Base-by-base conservation (phyloP, 2,113 vertebrate species). In the Vulpes lagopus region DNA sequence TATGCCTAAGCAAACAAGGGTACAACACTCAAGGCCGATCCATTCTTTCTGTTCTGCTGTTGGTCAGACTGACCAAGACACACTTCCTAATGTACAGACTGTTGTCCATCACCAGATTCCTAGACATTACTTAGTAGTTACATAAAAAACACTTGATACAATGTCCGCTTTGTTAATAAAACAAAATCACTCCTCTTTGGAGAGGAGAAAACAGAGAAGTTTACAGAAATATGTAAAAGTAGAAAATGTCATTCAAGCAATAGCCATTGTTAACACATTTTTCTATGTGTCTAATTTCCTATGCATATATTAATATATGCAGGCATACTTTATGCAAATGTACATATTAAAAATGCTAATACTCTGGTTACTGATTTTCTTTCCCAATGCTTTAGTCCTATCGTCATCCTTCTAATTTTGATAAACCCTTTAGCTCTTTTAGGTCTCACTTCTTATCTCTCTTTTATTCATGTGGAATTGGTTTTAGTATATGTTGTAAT, bases 1-100 rank as follows among this genome's bases (percentile, higher is more conserved):
- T 51, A 73, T 6, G 11, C 10, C 30, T n/a, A 27, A 38, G 53
- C 19, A 3, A 49, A 32, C 8, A 30, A 0, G 11, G 22, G 3
- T 1, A 4, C 11, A 8, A 83, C 23, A 25, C 1, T 10, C 57
- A 10, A 30, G 43, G 22, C 57, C 60, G 16, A 1, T 19, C 53
- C 60, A 2, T 2, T 84, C 65, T 19, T 59, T 32, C 67, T 32
- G 1, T 60, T 49, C 25, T 20, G 3, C 27, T 30, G 19, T 43
- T 62, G 32, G 27, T 43, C 30, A 19, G 23, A 20, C 35, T 38
- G 35, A 81, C 5, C 51, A 65, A 43, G 53, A 32, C 17, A 30
- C 11, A 10, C 6, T 64, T 25, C 4, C 32, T 49, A 19, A 30
- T 3, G 22, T 17, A 32, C 4, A 78, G 8, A 12, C n/a, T 62